A percentile compares a stretch with the other conserved stretches of the same genome.
Evolutionary conservation across 2,888 invertebrate genomes (phyloP).

Genomic region (Orthosia gothica): DNA sequence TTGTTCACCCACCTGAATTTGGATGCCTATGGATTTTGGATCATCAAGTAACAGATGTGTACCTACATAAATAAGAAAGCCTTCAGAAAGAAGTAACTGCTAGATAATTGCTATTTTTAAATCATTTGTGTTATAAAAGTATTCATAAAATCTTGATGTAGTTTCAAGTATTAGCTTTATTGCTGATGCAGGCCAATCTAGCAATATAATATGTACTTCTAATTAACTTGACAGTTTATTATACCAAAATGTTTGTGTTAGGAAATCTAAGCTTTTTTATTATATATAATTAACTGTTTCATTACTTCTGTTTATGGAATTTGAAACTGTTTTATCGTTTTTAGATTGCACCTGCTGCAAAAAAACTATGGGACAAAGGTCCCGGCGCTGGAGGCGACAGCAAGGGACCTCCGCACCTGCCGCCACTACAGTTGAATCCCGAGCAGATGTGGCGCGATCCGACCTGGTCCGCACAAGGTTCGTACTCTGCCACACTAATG

Average conservation of each 20-base stretch:
- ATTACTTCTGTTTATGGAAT: constrained; percentile 15
- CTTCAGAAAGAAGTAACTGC: neutral
- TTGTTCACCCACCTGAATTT: neutral
- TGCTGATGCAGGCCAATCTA: constrained; percentile 25
- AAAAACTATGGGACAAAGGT: constrained; percentile 97
- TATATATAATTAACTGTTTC: neutral
- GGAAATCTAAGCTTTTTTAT: neutral
- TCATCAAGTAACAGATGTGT: constrained; percentile 31
- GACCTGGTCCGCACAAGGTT: constrained; percentile 98
- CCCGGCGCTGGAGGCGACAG: constrained; percentile 94
- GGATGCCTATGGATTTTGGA: constrained; percentile 15
- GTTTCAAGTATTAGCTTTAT: constrained; percentile 1
- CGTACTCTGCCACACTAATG: constrained; percentile 38
- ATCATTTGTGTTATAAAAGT: neutral
- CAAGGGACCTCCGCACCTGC: constrained; percentile 94
- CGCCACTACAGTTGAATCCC: constrained; percentile 94
- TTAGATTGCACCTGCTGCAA: constrained; percentile 98
- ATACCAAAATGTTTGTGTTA: constrained; percentile 3
- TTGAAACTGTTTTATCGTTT: constrained; percentile 57
- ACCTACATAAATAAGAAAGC: constrained; percentile 14
- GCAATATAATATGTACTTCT: neutral
- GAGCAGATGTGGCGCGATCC: constrained; percentile 98
- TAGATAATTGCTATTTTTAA: constrained; percentile 6
- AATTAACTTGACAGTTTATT: neutral
- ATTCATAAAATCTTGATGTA: neutral